phyloP scores from a whole-genome alignment of 2,888 invertebrate genomes.

The Heterodera filipjevi region DNA sequence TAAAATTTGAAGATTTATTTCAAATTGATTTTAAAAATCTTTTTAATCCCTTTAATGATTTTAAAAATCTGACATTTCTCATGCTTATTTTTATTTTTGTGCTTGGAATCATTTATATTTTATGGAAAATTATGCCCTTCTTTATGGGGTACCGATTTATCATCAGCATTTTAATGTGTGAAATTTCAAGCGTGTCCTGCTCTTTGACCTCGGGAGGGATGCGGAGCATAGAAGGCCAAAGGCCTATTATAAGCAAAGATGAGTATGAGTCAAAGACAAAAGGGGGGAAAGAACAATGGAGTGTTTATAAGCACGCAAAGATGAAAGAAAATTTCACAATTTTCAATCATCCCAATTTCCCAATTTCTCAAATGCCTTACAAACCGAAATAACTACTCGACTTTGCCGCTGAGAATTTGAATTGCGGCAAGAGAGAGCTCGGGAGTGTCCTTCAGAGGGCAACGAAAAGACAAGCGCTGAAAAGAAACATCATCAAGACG shows the following conservation, averaged over 20 bases:
- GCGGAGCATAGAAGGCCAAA: neutral
- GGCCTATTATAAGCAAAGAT: neutral
- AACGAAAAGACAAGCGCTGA: neutral
- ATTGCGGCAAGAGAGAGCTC: neutral
- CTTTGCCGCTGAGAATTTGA: neutral
- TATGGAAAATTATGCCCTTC: neutral
- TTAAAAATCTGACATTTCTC: neutral
- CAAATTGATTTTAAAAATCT: neutral
- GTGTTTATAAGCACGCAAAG: neutral
- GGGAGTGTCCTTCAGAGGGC: neutral
- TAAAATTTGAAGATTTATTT: neutral
- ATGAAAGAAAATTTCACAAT: neutral
- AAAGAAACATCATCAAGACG: neutral
- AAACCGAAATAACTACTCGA: neutral
- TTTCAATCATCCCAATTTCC: neutral
- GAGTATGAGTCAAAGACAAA: neutral
- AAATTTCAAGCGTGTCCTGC: neutral
- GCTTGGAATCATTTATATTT: neutral
- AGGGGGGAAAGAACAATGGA: neutral
- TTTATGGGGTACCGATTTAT: neutral
- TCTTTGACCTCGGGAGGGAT: neutral
- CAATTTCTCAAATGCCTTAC: neutral
- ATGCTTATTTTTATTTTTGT: neutral
- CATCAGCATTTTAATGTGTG: neutral
- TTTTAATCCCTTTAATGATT: neutral